A percentile compares a stretch with the other conserved stretches of the same genome.
Conservation (phyloP, 2,888 invertebrate genomes). For the Polydrusus cervinus region DNA sequence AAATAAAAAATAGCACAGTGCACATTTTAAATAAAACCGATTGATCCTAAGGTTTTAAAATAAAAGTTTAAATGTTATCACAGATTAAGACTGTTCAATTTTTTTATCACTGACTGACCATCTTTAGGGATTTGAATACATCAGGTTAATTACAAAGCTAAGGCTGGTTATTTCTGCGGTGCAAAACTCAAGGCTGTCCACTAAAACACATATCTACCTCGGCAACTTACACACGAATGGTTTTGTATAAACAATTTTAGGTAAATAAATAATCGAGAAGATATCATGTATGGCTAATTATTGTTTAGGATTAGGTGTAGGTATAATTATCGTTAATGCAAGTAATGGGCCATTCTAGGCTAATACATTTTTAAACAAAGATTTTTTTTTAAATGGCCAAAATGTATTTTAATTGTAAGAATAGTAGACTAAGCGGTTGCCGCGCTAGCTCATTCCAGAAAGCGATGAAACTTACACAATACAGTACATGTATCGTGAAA, state of each 20-base stretch:
- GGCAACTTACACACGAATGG: conserved; percentile 60
- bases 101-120: conserved; percentile 26
- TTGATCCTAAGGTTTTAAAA: conserved; percentile 15
- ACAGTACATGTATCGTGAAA: too few relatives aligned
- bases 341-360: too few relatives aligned
- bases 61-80: neutral
- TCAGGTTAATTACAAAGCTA: conserved; percentile 6
- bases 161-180: conserved; percentile 22
- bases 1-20: conserved; percentile 2
- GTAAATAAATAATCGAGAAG: conserved; percentile 29
- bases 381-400: too few relatives aligned
- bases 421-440: too few relatives aligned
- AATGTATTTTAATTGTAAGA: too few relatives aligned
- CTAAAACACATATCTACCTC: conserved; percentile 52
- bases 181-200: conserved; percentile 63
- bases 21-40: neutral
- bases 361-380: too few relatives aligned
- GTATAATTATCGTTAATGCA: neutral
- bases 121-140: conserved; percentile 11
- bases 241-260: conserved; percentile 57
- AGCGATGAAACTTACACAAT: too few relatives aligned
- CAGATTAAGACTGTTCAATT: neutral
- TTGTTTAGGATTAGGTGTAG: neutral
- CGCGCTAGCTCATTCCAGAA: too few relatives aligned
- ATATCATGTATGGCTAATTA: conserved; percentile 15